Evolutionary conservation across 2,113 vertebrate genomes (phyloP), one percentile per base, ranked within the genome.

Genomic region (Platycercus adscitus): DNA sequence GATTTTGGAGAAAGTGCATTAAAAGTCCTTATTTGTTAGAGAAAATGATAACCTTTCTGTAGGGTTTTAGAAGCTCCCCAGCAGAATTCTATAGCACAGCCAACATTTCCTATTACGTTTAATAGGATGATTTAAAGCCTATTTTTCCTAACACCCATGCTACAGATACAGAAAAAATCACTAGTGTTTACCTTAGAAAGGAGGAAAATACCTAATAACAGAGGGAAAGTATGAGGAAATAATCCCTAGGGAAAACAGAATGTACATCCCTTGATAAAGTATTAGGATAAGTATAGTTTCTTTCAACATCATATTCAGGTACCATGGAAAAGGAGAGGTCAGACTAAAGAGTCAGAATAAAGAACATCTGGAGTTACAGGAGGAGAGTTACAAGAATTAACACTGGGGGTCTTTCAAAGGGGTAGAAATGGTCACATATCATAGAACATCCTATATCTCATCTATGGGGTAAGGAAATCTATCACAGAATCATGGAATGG

Each of bases 1-100:
- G 78, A 91, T 89, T 91, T 64, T 16, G 21, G 7, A 55, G 64
- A 39, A 61, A 95, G 60, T 39, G 35, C 86, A 79, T 90, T 92
- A 66, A 66, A 69, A 77, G 47, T 37, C 81, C 64, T 43, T 70
- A 43, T 91, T 90, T 93, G 68, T 41, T 66, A 56, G 12, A 56
- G 77, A 55, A 94, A 81, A 93, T 11, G 72, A 91, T 91, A 80
- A 94, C 84, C 49, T 91, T 94, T 90, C 73, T 33, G 16, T 55
- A 49, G 79, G 65, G 60, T 29, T 81, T 83, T 47, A 91, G 78
- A 65, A 53, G 39, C 61, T 86, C 56, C 86, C 55, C 64, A 75
- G 79, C 17, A 81, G 49, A 88, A 81, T 84, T 90, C 63, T 16
- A 64, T 1, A 33, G 81, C 55, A 56, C 60, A 66, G 92, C 5